Percentiles rank a stretch among this genome's conserved stretches.
Evolutionary conservation across 2,888 invertebrate genomes (phyloP).

Genomic region (Sarcophaga rosellei): DNA sequence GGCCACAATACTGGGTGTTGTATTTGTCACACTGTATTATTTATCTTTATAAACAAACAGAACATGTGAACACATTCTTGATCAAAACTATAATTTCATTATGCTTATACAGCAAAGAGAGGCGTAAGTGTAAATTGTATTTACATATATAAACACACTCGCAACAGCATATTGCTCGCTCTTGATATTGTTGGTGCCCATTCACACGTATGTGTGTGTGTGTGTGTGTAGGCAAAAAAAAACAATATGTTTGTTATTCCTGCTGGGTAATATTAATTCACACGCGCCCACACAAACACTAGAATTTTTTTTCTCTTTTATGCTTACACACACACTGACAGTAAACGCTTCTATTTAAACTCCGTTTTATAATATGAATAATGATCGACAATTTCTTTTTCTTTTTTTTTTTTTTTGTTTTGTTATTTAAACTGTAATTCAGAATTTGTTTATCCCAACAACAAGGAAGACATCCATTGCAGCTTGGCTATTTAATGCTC

Average conservation of each 20-base stretch:
- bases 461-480: no score
- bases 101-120: background rate
- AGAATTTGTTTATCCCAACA: background rate
- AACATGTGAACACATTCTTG: no score
- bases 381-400: constrained; percentile 3
- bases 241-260: constrained; percentile 26
- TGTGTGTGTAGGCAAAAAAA: background rate
- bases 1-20: no score
- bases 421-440: constrained; percentile 8
- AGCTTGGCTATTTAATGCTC: no score
- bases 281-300: background rate
- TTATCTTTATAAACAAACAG: no score
- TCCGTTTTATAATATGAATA: constrained; percentile 12
- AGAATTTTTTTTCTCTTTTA: no score
- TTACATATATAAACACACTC: background rate
- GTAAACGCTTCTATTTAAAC: constrained; percentile 18
- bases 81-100: no score
- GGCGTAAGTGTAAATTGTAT: constrained; percentile 5
- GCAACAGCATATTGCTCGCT: constrained; percentile 6
- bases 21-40: no score
- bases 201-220: no score
- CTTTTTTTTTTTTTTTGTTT: no score
- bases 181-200: no score
- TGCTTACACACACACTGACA: background rate
- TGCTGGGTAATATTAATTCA: constrained; percentile 10